A percentile compares a stretch with the other conserved stretches of the same genome.
Conservation (phyloP, 2,888 invertebrate species). For the Ophonus ardosiacus region DNA sequence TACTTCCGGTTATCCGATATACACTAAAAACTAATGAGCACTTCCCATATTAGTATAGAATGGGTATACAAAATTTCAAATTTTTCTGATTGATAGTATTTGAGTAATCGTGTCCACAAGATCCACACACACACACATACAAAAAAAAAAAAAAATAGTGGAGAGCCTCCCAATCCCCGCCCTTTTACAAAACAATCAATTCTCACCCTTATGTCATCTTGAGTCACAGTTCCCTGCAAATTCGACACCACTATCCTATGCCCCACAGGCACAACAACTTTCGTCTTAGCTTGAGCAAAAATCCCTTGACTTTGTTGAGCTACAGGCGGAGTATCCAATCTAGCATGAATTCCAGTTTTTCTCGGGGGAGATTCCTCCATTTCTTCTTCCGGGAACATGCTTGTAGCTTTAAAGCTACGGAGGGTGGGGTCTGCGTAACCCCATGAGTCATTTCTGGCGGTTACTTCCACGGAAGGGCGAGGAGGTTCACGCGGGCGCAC, state of each 20-base stretch:
- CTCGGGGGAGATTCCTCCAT: slow-evolving; percentile 43
- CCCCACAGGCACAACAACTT: slow-evolving; percentile 79
- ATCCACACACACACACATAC: too few species aligned
- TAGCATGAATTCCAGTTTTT: slow-evolving; percentile 71
- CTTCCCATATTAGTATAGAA: too few species aligned
- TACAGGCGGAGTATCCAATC: slow-evolving; percentile 75
- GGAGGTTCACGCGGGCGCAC: slow-evolving; percentile 69
- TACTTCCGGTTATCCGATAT: too few species aligned
- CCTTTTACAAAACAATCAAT: too few species aligned
- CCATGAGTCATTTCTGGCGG: slow-evolving; percentile 54
- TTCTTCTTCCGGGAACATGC: slow-evolving; percentile 24
- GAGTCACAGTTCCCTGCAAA: slow-evolving; percentile 90
- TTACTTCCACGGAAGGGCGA: slow-evolving; percentile 46
- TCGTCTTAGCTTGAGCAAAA: slow-evolving; percentile 75
- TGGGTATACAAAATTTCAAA: too few species aligned
- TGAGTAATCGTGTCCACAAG: too few species aligned
- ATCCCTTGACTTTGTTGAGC: slow-evolving; percentile 70
- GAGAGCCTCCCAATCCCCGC: too few species aligned
- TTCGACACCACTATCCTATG: slow-evolving; percentile 95
- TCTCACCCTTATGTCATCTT: slow-evolving; percentile 91
- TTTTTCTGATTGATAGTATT: too few species aligned
- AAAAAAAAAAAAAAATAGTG: too few species aligned
- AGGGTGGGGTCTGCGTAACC: slow-evolving; percentile 43
- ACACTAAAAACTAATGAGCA: too few species aligned
- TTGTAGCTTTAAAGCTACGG: slow-evolving; percentile 49